Conservation (phyloP, 2,113 vertebrate genomes). For the Bujurquina vittata region DNA sequence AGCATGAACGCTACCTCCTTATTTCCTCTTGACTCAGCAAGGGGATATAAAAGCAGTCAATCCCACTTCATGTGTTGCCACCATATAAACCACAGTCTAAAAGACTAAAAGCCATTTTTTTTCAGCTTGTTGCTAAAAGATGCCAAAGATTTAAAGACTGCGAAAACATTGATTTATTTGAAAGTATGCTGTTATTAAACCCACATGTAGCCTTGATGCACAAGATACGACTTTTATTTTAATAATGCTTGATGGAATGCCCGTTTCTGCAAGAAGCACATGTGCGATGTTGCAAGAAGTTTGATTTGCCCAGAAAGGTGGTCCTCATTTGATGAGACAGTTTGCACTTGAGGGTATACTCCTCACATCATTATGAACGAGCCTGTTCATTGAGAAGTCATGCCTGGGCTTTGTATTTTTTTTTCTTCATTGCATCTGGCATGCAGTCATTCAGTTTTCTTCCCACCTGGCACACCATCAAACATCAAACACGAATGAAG, state of each 20-base stretch:
- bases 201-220: background rate
- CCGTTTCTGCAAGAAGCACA: constrained; percentile 24
- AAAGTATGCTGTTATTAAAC: constrained; percentile 46
- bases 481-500: constrained; percentile 59
- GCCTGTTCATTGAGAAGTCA: constrained; percentile 61
- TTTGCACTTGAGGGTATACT: constrained; percentile 54
- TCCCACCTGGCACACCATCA: constrained; percentile 59
- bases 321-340: constrained; percentile 41
- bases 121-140: background rate
- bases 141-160: constrained; percentile 55
- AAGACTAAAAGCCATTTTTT: constrained; percentile 13
- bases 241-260: constrained; percentile 38
- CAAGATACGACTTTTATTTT: constrained; percentile 21
- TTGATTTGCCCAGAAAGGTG: constrained; percentile 40
- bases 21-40: constrained; percentile 52
- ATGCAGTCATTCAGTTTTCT: constrained; percentile 46
- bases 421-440: constrained; percentile 49
- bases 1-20: constrained; percentile 51
- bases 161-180: constrained; percentile 49
- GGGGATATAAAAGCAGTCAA: constrained; percentile 55
- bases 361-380: constrained; percentile 59
- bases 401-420: constrained; percentile 44
- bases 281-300: constrained; percentile 38
- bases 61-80: constrained; percentile 49
- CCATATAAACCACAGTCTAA: constrained; percentile 52